These are phyloP conservation scores for Thereva unica DNA, from an alignment of 2,888 invertebrate species.

Conservation along the genomic window DNA sequence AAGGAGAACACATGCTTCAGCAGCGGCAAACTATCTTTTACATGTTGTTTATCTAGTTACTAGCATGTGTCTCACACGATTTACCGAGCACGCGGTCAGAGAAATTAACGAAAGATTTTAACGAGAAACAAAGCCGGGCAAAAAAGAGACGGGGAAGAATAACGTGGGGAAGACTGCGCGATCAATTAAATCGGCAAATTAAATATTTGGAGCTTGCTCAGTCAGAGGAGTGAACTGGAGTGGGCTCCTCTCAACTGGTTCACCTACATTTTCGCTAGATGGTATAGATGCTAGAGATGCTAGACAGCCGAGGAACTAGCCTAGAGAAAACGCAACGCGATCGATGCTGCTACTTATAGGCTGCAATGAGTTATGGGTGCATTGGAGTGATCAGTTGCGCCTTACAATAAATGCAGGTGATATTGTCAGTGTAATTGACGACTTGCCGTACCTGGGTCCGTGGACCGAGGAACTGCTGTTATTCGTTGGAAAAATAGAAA, in stretches of 20 bases:
- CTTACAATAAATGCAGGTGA: neutral
- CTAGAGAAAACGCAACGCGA: slow-evolving; percentile 23
- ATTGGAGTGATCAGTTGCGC: neutral
- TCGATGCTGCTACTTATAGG: slow-evolving; percentile 4
- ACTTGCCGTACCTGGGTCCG: slow-evolving; percentile 2
- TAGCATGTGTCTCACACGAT: slow-evolving; percentile 13
- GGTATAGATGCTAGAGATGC: too few relatives aligned
- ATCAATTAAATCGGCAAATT: slow-evolving; percentile 41
- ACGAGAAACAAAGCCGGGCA: slow-evolving; percentile 1
- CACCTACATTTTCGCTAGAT: slow-evolving; percentile 38
- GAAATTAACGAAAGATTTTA: neutral
- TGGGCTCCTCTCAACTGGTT: slow-evolving; percentile 37
- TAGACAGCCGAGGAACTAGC: neutral
- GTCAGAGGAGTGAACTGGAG: neutral
- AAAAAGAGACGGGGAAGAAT: slow-evolving; percentile 32
- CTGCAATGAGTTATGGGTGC: neutral
- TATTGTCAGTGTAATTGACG: slow-evolving; percentile 28
- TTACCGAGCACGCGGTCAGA: neutral
- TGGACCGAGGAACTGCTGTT: neutral
- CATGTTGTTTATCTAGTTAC: slow-evolving; percentile 30
- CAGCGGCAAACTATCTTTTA: slow-evolving; percentile 23
- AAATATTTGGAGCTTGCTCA: slow-evolving; percentile 39
- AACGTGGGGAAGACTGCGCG: neutral
- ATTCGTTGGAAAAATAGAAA: slow-evolving; percentile 26
- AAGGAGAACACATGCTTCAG: slow-evolving; percentile 28